Conservation (phyloP, 2,797 vertebrate genomes). For the Gallinago stenura region DNA sequence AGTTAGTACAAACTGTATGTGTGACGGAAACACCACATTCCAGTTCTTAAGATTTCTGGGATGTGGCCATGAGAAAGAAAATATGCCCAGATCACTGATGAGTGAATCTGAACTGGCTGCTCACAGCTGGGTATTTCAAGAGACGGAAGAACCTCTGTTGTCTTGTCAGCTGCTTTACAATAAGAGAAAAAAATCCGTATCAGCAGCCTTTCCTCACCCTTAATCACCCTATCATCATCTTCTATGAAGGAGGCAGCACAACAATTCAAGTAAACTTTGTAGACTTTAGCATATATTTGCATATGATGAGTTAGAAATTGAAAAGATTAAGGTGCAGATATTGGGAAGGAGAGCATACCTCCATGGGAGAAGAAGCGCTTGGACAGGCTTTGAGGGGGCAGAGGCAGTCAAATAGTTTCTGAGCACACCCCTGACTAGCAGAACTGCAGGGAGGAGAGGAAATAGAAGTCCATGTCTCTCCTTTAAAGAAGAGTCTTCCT, state of each 20-base stretch:
- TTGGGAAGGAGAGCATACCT: neutral
- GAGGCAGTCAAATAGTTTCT: neutral
- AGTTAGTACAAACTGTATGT: neutral
- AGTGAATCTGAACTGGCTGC: neutral
- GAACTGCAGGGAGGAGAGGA: neutral
- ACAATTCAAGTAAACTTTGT: neutral
- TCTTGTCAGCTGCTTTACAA: neutral
- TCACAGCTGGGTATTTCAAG: neutral
- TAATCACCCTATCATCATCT: neutral
- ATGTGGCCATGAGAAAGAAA: neutral
- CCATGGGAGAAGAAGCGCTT: neutral
- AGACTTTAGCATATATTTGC: neutral
- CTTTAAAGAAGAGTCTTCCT: neutral
- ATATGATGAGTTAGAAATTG: neutral
- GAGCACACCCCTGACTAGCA: neutral
- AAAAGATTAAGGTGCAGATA: neutral
- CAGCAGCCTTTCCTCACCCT: neutral
- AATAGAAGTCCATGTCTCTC: neutral
- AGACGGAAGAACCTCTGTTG: neutral
- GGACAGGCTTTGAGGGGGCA: neutral
- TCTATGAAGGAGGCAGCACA: neutral
- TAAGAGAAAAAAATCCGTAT: neutral
- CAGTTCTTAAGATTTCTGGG: slow-evolving; percentile 14
- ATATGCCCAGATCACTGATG: neutral
- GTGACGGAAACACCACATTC: neutral